Conservation (phyloP, 2,888 invertebrate species). For the Synergus laeviventris region DNA sequence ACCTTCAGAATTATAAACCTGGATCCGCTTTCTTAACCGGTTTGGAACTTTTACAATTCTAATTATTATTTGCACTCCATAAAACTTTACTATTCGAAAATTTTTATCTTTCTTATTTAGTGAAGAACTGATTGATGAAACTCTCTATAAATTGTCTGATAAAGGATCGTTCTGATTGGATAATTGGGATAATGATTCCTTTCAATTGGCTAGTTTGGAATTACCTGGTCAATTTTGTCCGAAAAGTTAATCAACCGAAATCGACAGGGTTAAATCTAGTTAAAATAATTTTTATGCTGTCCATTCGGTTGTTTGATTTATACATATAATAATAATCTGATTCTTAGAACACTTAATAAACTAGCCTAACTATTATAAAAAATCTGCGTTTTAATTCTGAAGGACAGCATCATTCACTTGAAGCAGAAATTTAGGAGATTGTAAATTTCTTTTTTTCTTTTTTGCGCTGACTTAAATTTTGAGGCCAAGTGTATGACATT, state of each 20-base stretch:
- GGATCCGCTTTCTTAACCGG: neutral
- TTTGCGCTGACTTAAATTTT: neutral
- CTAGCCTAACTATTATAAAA: neutral
- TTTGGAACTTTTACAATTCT: neutral
- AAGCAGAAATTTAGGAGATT: neutral
- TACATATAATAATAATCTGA: neutral
- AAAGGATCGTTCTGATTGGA: slow-evolving; percentile 4
- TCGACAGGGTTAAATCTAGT: neutral
- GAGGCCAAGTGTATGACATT: neutral
- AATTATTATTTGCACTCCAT: neutral
- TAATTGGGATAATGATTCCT: neutral
- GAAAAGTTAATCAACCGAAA: neutral
- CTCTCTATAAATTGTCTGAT: neutral
- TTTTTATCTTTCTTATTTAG: no score
- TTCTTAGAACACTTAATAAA: neutral
- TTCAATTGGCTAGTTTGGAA: slow-evolving; percentile 1
- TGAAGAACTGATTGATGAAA: no score
- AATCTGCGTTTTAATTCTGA: neutral
- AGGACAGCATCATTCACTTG: neutral
- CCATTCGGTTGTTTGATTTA: no score
- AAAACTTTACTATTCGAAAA: neutral
- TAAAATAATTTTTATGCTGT: no score
- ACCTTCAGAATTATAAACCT: neutral
- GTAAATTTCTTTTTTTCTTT: neutral
- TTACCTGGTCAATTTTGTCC: slow-evolving; percentile 8